Evolutionary conservation across 1,140 invertebrate species (phyloP), one percentile per base, ranked within the genome.

Genomic region (Listronotus oregonensis): DNA sequence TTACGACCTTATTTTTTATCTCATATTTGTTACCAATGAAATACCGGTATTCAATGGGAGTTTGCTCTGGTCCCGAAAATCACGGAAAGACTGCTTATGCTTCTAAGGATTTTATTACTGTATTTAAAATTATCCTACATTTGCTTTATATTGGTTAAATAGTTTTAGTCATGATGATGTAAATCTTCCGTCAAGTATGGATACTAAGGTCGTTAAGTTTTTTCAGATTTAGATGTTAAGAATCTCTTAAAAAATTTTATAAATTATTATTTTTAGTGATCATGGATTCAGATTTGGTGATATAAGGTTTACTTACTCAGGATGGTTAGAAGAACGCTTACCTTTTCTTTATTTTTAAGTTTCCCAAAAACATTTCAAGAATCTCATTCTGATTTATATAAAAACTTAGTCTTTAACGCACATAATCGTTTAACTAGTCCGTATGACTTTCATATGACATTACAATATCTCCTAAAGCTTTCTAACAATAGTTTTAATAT

Each of bases 231-330:
- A 32, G 4, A 21, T n/a, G n/a, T 67, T 6, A 17, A 3, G 6
- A n/a, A 49, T 11, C 15, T 49, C 7, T 59, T 68, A 21, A 21
- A 49, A 0, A 49, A 71, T 59, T 84, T 86, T 0, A 79, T 83
- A 43, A n/a, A 76, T 86, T 65, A 73, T 96, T 0, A 87, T 95
- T 34, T 80, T 93, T 62, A 93, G 92, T 71, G 94, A 97, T 74
- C 94, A n/a, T 94, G 94, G 0, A 87, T 92, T 71, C 77, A 93
- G n/a, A n/a, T 94, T 87, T 73, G 93, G 93, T 0, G 76, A 83
- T 39, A 85, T 92, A 47, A 77, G n/a, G n/a, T 85, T 42, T 89
- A n/a, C 88, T 0, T 84, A 86, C 64, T 83, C 86, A 7, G 93
- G 93, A 0, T 91, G 90, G 82, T 85, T 94, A 47, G 94, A 96